Percentiles rank a stretch among this genome's conserved stretches.
These are phyloP conservation scores for Resseliella maxima DNA, from an alignment of 2,888 invertebrate species.

Conservation along the genomic window DNA sequence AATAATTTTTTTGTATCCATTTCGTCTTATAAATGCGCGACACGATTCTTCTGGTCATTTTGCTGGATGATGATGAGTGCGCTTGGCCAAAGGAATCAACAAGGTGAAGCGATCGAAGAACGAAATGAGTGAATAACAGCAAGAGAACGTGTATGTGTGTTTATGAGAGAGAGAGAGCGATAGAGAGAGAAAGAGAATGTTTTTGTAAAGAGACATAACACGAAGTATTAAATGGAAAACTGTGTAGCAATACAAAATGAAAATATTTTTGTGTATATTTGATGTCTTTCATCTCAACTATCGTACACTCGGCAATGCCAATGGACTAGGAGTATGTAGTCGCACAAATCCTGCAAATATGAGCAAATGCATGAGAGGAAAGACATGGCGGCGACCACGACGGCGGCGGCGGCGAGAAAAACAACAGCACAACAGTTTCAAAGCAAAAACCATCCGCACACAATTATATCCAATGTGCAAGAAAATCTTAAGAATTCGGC, in stretches of 20 bases:
- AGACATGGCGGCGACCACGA: not conserved
- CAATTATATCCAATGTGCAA: not conserved
- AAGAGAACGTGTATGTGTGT: too few species aligned
- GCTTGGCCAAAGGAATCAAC: not conserved
- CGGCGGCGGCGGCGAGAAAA: not conserved
- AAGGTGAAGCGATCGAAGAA: not conserved
- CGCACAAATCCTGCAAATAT: not conserved
- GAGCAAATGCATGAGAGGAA: not conserved
- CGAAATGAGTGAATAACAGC: not conserved
- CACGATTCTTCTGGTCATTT: not conserved
- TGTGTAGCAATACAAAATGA: not conserved
- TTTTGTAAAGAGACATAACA: not conserved
- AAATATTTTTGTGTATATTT: constrained; percentile 28
- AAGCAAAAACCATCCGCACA: not conserved
- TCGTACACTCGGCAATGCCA: not conserved
- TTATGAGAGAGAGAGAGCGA: too few species aligned
- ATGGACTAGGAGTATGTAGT: not conserved
- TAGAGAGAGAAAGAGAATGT: too few species aligned
- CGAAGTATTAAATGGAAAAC: not conserved
- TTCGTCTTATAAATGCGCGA: not conserved
- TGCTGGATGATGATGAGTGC: not conserved
- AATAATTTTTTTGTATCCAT: not conserved
- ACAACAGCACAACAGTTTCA: too few species aligned
- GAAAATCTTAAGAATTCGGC: constrained; percentile 16
- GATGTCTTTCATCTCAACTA: constrained; percentile 6